Conservation (phyloP, 1,140 invertebrate species). For the Bombus fervidus region DNA sequence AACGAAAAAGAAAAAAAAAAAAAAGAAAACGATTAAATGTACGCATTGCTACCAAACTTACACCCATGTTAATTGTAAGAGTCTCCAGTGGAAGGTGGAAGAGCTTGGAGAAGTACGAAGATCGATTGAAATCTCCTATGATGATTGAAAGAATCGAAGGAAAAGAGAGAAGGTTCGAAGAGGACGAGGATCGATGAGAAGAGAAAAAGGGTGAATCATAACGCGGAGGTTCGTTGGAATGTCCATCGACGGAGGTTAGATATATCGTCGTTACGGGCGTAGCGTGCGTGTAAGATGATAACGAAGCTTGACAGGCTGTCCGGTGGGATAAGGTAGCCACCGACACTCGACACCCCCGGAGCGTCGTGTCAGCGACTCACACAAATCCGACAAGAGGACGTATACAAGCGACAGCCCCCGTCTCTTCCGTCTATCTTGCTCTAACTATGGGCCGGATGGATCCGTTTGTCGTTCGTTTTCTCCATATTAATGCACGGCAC, state of each 20-base stretch:
- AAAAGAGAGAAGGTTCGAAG: not conserved
- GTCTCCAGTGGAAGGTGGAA: not conserved
- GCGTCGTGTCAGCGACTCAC: slow-evolving; percentile 65
- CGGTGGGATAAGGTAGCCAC: slow-evolving; percentile 77
- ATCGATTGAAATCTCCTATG: not conserved
- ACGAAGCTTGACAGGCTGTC: slow-evolving; percentile 80
- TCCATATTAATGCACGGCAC: slow-evolving; percentile 68
- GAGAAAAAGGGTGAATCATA: slow-evolving; percentile 50
- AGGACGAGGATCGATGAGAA: not conserved
- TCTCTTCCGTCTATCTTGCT: slow-evolving; percentile 45
- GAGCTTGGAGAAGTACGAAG: not conserved
- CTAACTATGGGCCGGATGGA: slow-evolving; percentile 39
- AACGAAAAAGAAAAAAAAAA: too few relatives aligned
- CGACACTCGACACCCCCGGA: slow-evolving; percentile 76
- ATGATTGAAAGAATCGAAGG: not conserved
- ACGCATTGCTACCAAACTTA: not conserved
- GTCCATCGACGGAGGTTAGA: slow-evolving; percentile 52
- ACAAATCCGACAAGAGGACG: slow-evolving; percentile 17
- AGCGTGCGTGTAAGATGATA: slow-evolving; percentile 78
- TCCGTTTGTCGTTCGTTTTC: slow-evolving; percentile 52
- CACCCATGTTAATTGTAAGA: not conserved
- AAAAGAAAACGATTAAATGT: not conserved
- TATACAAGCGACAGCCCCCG: slow-evolving; percentile 7
- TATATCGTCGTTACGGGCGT: slow-evolving; percentile 62
- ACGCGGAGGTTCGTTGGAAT: slow-evolving; percentile 62